Percentiles rank a stretch among this genome's conserved stretches.
phyloP scores from a whole-genome alignment of 2,113 vertebrate species.

The Macroglossus sobrinus region DNA sequence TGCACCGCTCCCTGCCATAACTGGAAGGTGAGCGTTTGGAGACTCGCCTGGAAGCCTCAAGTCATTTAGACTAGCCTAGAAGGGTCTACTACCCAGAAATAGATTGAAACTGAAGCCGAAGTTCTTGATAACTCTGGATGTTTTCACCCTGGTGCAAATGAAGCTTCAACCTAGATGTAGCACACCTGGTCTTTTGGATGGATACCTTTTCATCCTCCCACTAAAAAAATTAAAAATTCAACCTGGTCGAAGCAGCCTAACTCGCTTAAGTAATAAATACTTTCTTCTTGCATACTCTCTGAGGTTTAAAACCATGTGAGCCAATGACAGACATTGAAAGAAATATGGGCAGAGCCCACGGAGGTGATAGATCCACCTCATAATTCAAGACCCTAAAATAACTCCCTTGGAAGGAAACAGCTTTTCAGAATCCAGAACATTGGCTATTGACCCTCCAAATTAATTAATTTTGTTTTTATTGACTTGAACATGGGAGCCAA shows the following conservation, averaged over 20 bases:
- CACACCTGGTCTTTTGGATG: not conserved
- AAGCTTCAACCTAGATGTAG: not conserved
- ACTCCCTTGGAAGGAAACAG: conserved; percentile 6
- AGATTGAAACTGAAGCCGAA: not conserved
- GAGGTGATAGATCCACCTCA: not conserved
- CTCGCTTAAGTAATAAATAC: not conserved
- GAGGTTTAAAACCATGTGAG: not conserved
- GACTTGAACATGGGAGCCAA: conserved; percentile 25
- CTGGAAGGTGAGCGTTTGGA: not conserved
- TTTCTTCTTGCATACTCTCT: not conserved
- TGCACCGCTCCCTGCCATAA: not conserved
- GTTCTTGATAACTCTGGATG: not conserved
- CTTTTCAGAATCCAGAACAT: conserved; percentile 34
- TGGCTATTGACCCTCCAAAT: conserved; percentile 28
- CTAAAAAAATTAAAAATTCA: not conserved
- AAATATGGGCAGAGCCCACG: not conserved
- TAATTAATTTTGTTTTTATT: conserved; percentile 62
- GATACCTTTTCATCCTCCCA: not conserved
- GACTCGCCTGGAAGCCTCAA: not conserved
- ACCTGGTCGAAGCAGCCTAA: not conserved
- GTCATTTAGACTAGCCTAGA: not conserved
- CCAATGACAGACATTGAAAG: not conserved
- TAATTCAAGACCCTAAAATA: not conserved
- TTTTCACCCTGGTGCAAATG: not conserved
- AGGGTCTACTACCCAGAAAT: not conserved